Base-by-base conservation (phyloP, 2,888 invertebrate species). In the Lordiphosa andalusiaca region DNA sequence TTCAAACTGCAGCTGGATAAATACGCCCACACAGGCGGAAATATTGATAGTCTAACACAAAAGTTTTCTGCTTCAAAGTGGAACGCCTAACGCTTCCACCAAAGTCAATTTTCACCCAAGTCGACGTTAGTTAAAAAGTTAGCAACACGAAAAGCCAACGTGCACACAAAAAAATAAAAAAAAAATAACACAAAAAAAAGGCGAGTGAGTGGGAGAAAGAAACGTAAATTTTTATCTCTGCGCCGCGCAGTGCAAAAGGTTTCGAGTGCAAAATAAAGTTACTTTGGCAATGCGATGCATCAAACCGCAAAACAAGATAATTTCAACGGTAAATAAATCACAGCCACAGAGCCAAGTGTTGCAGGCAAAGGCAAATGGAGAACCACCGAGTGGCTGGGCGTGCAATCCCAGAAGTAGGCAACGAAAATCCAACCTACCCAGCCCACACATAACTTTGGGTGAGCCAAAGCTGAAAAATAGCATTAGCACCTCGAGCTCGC, bases 241-340 rank as follows among this genome's bases (percentile, higher is more conserved):
- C 57, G 57, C 74, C 58, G 73, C 58, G 65, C 59, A 64, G 67
- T 67, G 81, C 63, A 80, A 80, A 83, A 76, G 76, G 81, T 70
- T 83, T 80, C 70, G 77, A 80, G 80, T 83, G 80, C 84, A 72
- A 76, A 80, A 83, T 80, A 80, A 80, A 80, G 84, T 84, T 80
- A 84, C 80, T 80, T 80, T 71, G 70, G 70, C 73, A 84, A 67
- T 81, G 81, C 72, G 77, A 84, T 81, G 80, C 80, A 84, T 84
- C 81, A 81, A 76, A 84, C 84, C 83, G 69, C 80, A 86, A 74
- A 84, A 84, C 84, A 85, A 81, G 86, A 86, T 86, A 86, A 86
- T 86, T 86, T 86, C 85, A 83, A 82, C 83, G 76, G 85, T 76
- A 86, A 86, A 86, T 86, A 86, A 86, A 86, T 86, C 86, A 86